Evolutionary conservation across 2,113 vertebrate genomes (phyloP).

Genomic region (Vanacampus margaritifer): DNA sequence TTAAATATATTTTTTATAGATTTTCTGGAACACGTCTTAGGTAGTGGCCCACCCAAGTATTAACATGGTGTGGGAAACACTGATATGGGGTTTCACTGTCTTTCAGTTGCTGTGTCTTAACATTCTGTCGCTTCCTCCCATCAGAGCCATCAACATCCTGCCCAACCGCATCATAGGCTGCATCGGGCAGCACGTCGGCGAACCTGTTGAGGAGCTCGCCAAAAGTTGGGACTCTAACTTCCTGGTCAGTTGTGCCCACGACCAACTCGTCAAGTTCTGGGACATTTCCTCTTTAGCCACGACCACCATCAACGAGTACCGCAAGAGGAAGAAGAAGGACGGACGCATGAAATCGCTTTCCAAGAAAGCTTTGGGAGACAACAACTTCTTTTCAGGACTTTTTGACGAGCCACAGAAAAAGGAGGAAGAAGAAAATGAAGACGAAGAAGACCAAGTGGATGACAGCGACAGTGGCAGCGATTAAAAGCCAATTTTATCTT

Average conservation of each 20-base stretch:
- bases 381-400: slow-evolving; percentile 84
- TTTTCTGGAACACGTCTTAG: too few relatives aligned
- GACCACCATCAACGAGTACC: slow-evolving; percentile 81
- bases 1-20: too few relatives aligned
- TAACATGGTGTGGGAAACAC: too few relatives aligned
- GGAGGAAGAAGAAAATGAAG: slow-evolving; percentile 7
- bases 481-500: slow-evolving; percentile 13
- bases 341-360: slow-evolving; percentile 79
- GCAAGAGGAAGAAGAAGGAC: slow-evolving; percentile 83
- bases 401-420: slow-evolving; percentile 47
- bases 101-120: too few relatives aligned
- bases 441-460: slow-evolving; percentile 18
- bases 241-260: slow-evolving; percentile 86
- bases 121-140: neutral
- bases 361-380: slow-evolving; percentile 79
- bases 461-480: slow-evolving; percentile 58
- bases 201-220: slow-evolving; percentile 86
- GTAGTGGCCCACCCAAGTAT: too few relatives aligned
- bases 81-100: too few relatives aligned
- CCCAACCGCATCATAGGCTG: slow-evolving; percentile 90
- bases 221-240: slow-evolving; percentile 74
- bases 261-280: slow-evolving; percentile 95
- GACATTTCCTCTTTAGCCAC: slow-evolving; percentile 74
- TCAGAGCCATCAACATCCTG: slow-evolving; percentile 85
- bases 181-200: slow-evolving; percentile 86